Conservation (phyloP, 2,113 vertebrate species). For the Xenus cinereus region DNA sequence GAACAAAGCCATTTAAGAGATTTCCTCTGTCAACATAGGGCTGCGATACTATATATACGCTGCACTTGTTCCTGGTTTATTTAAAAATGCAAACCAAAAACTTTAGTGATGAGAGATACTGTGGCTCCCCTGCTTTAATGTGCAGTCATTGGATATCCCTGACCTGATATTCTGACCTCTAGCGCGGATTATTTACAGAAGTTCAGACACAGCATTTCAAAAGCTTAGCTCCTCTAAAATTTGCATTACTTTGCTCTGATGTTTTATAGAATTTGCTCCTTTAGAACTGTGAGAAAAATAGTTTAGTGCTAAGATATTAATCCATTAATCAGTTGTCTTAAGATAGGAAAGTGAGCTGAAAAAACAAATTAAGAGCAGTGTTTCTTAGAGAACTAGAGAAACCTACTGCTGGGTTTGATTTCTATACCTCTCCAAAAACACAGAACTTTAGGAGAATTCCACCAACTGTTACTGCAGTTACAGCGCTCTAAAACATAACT, state of each 20-base stretch:
- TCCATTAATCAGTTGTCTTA: neutral
- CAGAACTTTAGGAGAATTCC: neutral
- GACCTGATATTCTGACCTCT: neutral
- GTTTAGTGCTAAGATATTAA: neutral
- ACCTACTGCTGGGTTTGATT: neutral
- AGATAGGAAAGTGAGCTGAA: neutral
- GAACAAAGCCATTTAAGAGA: neutral
- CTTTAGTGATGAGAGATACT: neutral
- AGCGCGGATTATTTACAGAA: neutral
- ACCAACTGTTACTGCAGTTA: neutral
- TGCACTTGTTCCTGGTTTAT: conserved; percentile 32
- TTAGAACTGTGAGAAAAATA: neutral
- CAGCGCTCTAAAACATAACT: neutral
- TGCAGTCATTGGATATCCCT: neutral
- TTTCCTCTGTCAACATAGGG: neutral
- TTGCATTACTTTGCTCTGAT: neutral
- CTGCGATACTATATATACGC: neutral
- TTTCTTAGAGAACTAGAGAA: neutral
- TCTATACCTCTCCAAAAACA: neutral
- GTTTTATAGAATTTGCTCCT: neutral
- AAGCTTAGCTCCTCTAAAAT: neutral
- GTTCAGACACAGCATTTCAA: neutral
- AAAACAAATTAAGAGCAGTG: neutral
- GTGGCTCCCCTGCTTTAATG: neutral
- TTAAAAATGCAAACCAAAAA: conserved; percentile 38